Evolutionary conservation across 2,797 vertebrate genomes (phyloP).

Genomic region (Mormyrus hasselquistii): DNA sequence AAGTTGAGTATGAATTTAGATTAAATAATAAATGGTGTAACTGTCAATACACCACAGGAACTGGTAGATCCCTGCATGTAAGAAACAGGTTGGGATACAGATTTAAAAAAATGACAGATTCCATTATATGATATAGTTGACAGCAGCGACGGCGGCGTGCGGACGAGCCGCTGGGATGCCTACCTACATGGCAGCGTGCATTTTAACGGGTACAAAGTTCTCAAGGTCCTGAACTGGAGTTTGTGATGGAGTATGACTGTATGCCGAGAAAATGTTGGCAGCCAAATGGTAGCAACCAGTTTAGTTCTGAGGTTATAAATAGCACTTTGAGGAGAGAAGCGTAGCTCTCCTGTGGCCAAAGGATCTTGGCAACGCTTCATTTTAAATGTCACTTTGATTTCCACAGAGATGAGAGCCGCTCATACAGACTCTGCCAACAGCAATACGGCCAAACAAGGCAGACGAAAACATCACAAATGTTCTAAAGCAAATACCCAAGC

Average conservation of each 20-base stretch:
- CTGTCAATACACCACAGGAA: neutral
- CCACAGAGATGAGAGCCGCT: constrained; percentile 15
- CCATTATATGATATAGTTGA: neutral
- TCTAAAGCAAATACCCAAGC: neutral
- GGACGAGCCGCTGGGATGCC: neutral
- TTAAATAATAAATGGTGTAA: neutral
- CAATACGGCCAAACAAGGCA: constrained; percentile 26
- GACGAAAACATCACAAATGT: neutral
- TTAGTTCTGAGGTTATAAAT: constrained; percentile 51
- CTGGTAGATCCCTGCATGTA: neutral
- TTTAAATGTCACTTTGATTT: constrained; percentile 31
- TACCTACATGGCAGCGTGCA: constrained; percentile 4
- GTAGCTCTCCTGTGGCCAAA: constrained; percentile 29
- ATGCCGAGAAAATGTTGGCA: constrained; percentile 48
- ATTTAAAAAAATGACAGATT: no score
- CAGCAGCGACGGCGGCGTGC: neutral
- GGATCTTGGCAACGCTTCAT: constrained; percentile 30
- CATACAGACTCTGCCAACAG: constrained; percentile 10
- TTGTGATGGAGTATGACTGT: constrained; percentile 45
- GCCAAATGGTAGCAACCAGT: constrained; percentile 39
- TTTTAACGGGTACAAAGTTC: constrained; percentile 35
- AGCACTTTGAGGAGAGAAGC: constrained; percentile 41
- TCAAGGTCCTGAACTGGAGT: constrained; percentile 16
- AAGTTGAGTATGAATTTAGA: neutral
- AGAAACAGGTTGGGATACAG: neutral